These are phyloP conservation scores for Notodonta dromedarius DNA, from an alignment of 2,888 invertebrate genomes.

Conservation along the genomic window DNA sequence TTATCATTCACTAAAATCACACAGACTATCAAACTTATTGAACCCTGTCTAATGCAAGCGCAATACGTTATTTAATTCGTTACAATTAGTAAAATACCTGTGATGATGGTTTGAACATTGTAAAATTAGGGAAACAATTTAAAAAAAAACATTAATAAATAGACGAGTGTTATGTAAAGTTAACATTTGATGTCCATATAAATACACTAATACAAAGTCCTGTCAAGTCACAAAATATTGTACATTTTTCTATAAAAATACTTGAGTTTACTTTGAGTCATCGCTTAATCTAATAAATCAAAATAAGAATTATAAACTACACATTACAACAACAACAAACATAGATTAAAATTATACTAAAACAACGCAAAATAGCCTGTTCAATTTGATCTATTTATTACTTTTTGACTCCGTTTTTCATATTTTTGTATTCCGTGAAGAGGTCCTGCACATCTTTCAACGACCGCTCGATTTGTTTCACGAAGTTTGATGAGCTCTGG, in stretches of 20 bases:
- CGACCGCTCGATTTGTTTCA: slow-evolving; percentile 88
- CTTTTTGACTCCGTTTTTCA: slow-evolving; percentile 58
- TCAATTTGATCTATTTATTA: slow-evolving; percentile 44
- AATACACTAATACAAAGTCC: not conserved
- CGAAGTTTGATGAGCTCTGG: slow-evolving; percentile 93
- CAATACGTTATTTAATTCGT: slow-evolving; percentile 1
- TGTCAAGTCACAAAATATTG: slow-evolving; percentile 24
- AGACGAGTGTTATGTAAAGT: not conserved
- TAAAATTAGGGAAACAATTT: not conserved
- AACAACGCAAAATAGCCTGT: slow-evolving; percentile 33
- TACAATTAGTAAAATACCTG: slow-evolving; percentile 1
- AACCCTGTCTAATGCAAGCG: slow-evolving; percentile 3
- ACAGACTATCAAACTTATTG: slow-evolving; percentile 13
- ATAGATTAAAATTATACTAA: slow-evolving; percentile 35
- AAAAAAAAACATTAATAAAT: not conserved
- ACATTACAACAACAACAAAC: slow-evolving; percentile 49
- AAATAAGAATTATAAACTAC: slow-evolving; percentile 39
- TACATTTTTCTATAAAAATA: slow-evolving; percentile 42
- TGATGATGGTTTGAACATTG: not conserved
- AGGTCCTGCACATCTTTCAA: slow-evolving; percentile 88
- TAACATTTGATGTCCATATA: slow-evolving; percentile 4
- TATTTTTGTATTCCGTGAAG: slow-evolving; percentile 85
- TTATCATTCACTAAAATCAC: slow-evolving; percentile 18
- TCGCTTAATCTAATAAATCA: slow-evolving; percentile 36
- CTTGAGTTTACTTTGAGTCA: slow-evolving; percentile 46